Evolutionary conservation across 2,888 invertebrate genomes (phyloP).

Genomic region (Drosophila lacicola): DNA sequence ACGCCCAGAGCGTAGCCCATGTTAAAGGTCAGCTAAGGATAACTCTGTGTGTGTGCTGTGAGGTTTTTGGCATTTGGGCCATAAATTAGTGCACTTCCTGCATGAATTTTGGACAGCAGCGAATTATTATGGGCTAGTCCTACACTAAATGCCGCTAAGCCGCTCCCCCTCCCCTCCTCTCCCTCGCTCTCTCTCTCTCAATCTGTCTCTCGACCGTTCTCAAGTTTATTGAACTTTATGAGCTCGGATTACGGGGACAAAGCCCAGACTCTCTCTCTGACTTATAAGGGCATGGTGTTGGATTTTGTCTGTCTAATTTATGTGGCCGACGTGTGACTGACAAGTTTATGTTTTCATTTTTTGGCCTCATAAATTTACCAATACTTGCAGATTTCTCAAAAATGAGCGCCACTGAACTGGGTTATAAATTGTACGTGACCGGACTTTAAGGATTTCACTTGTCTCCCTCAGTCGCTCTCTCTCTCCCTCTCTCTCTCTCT

Average conservation of each 20-base stretch:
- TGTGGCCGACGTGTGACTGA: slow-evolving; percentile 73
- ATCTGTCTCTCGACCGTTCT: background rate
- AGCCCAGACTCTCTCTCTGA: slow-evolving; percentile 4
- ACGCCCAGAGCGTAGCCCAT: slow-evolving; percentile 10
- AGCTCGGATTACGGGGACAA: slow-evolving; percentile 56
- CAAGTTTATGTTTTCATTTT: slow-evolving; percentile 70
- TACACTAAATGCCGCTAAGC: slow-evolving; percentile 20
- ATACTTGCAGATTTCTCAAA: slow-evolving; percentile 56
- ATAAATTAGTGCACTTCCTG: slow-evolving; percentile 73
- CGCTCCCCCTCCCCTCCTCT: background rate
- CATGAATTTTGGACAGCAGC: slow-evolving; percentile 36
- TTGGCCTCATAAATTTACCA: slow-evolving; percentile 49
- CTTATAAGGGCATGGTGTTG: slow-evolving; percentile 1
- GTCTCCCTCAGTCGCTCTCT: background rate
- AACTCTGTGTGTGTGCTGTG: slow-evolving; percentile 10
- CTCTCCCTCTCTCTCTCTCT: background rate
- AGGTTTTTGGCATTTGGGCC: slow-evolving; percentile 29
- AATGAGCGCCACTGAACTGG: slow-evolving; percentile 51
- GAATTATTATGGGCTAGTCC: slow-evolving; percentile 46
- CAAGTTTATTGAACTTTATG: slow-evolving; percentile 74
- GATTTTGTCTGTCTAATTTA: slow-evolving; percentile 48
- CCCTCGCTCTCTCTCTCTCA: no score
- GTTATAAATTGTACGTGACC: slow-evolving; percentile 58
- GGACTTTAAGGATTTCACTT: slow-evolving; percentile 30
- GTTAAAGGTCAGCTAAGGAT: slow-evolving; percentile 40